These are phyloP conservation scores for Ennomos quercinarius DNA, from an alignment of 2,888 invertebrate genomes.

Conservation along the genomic window DNA sequence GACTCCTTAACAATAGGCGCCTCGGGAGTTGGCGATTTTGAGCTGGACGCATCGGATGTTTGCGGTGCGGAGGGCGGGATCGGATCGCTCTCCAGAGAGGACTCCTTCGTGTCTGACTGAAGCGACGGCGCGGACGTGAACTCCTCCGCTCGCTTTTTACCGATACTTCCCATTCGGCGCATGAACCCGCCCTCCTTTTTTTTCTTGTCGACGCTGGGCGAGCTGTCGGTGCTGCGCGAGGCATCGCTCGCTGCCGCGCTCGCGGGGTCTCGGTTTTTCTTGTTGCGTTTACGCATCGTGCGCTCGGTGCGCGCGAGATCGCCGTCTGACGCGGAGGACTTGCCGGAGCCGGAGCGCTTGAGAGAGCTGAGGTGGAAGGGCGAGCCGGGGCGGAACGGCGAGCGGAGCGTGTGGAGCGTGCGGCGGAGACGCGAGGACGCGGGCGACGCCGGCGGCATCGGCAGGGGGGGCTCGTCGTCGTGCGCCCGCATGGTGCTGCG, in stretches of 20 bases:
- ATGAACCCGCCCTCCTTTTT: conserved; percentile 70
- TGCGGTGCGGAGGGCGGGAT: conserved; percentile 12
- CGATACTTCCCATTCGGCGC: conserved; percentile 75
- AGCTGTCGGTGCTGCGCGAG: conserved; percentile 43
- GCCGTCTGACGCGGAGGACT: conserved; percentile 79
- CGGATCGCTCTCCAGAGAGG: conserved; percentile 36
- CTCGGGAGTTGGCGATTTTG: conserved; percentile 24
- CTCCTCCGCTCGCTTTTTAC: conserved; percentile 65
- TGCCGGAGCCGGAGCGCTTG: conserved; percentile 75
- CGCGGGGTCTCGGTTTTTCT: conserved; percentile 69
- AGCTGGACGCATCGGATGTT: conserved; percentile 16
- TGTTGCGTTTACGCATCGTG: conserved; percentile 82
- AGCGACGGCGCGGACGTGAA: conserved; percentile 51
- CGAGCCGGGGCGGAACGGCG: conserved; percentile 81
- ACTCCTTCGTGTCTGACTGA: conserved; percentile 47
- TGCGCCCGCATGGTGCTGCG: conserved; percentile 59
- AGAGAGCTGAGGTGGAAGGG: conserved; percentile 81
- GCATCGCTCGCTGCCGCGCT: conserved; percentile 44
- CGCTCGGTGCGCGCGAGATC: conserved; percentile 78
- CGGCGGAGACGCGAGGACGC: conserved; percentile 76
- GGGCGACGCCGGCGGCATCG: conserved; percentile 52
- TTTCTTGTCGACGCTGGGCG: conserved; percentile 70
- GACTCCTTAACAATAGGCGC: conserved; percentile 24
- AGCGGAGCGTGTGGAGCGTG: conserved; percentile 78
- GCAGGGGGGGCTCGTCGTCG: conserved; percentile 66